Evolutionary conservation across 2,888 invertebrate genomes (phyloP).

Genomic region (Caenorhabditis uteleia): DNA sequence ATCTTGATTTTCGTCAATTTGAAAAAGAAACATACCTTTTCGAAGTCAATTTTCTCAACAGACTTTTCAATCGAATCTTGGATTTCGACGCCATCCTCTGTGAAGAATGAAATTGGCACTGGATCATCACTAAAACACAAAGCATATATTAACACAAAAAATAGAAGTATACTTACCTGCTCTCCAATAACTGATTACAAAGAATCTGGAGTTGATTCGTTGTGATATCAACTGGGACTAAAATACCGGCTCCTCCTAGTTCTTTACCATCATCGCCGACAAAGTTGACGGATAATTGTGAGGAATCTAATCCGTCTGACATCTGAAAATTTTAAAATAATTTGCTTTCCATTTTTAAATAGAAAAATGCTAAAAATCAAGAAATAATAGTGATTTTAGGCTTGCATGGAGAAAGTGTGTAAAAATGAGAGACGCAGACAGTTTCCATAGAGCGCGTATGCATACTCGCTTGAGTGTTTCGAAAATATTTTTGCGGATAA

Average conservation of each 20-base stretch:
- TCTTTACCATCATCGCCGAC: conserved; percentile 49
- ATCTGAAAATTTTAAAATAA: conserved; percentile 3
- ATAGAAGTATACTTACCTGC: conserved; percentile 13
- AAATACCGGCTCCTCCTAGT: conserved; percentile 57
- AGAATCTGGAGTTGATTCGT: conserved; percentile 57
- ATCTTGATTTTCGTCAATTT: conserved; percentile 18
- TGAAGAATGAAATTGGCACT: conserved; percentile 59
- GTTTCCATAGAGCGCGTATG: no score
- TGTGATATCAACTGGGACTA: conserved; percentile 58
- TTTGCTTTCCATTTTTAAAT: background rate
- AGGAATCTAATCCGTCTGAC: conserved; percentile 7
- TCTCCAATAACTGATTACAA: conserved; percentile 50
- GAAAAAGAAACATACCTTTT: no score
- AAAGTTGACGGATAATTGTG: conserved; percentile 36
- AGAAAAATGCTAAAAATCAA: background rate
- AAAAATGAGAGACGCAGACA: background rate
- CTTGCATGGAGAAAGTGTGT: no score
- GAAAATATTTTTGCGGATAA: no score
- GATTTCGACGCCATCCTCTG: conserved; percentile 55
- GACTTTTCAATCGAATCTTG: conserved; percentile 56
- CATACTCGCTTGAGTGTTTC: no score
- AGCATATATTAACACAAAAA: no score
- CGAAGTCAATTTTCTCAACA: conserved; percentile 57
- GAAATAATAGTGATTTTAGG: no score
- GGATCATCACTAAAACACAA: conserved; percentile 52